Evolutionary conservation across 2,797 vertebrate genomes (phyloP), one percentile per base, ranked within the genome.

Genomic region (Melanotaenia boesemani): DNA sequence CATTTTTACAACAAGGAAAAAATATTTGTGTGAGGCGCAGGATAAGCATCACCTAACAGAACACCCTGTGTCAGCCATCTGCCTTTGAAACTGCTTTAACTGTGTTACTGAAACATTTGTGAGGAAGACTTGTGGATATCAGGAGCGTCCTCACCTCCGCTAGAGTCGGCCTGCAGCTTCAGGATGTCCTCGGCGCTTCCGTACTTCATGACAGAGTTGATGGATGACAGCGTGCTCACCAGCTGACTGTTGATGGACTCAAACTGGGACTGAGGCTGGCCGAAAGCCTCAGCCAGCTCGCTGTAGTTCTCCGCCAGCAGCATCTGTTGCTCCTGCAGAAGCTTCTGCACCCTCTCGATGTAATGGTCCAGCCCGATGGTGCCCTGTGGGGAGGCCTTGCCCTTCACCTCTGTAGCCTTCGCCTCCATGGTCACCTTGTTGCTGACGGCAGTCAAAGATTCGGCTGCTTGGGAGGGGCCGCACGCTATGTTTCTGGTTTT

Each of bases 221-320:
- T 97, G 64, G 98, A 98, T 0, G 97, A 96, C 0, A 99, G 93
- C 1, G 98, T 98, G 91, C 94, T 98, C 82, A 99, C 95, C 85
- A 99, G 96, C 85, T 99, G 95, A 0, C 96, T 97, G 92, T 98
- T 99, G 67, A 99, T 96, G 74, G 96, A 96, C 2, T 96, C 97
- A n/a, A 99, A 98, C 88, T 99, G 97, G 36, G 96, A 95, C 74
- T 96, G 95, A 0, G 97, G 98, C 79, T 98, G 96, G 11, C 95
- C 97, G 30, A 99, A 99, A 1, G 98, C 97, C 39, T 99, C 97
- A 0, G 97, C 97, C 12, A 99, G 88, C 77, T 99, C 98, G 7
- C 91, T 96, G 80, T 99, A 99, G 91, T 99, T 99, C 92, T 98
- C 97, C 0, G 98, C 96, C 55, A 99, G 95, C 70, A 99, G 93